Evolutionary conservation across 2,113 vertebrate species (phyloP), one percentile per base, ranked within the genome.

Genomic region (Chaetorhynchus papuensis): DNA sequence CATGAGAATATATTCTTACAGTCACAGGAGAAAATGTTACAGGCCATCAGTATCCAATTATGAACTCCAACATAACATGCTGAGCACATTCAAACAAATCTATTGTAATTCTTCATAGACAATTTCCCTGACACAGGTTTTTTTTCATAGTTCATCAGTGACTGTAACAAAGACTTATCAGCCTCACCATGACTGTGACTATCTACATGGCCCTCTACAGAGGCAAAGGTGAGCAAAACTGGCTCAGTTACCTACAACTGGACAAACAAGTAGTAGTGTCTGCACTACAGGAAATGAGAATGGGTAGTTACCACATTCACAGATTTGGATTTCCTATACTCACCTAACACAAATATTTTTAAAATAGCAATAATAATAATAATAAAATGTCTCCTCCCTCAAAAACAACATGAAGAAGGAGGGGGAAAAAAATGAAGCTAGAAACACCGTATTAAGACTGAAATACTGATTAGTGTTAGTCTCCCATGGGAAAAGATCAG

Each of bases 361-460:
- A 37, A 27, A 52, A 33, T 18, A 57, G 5, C 26, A 37, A 18
- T n/a, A 64, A n/a, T 31, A 37, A 18, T n/a, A 64, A n/a, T 39
- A 63, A 42, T 21, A 70, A 89, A 56, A 49, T 64, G 4, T 7
- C 27, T 15, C 5, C 9, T 57, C 28, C 26, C 5, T 13, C 3
- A 39, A 13, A 57, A 59, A 64, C 19, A 68, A 47, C 13, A 6
- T 33, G 18, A 50, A 86, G 35, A 11, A 69, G 2, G 12, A n/a
- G 10, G 9, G 3, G 3, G 1, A 1, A 22, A 28, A 13, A 61
- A 53, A 53, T 31, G 1, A 69, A 31, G 4, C 11, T n/a, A 37
- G 8, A 71, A 83, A 18, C 3, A 35, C 18, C 35, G 5, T 11
- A 31, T 10, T 19, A 31, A 49, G 31, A 28, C 5, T 37, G 28